These are phyloP conservation scores for Orthonyx spaldingii DNA, from an alignment of 2,113 vertebrate species.

Conservation along the genomic window DNA sequence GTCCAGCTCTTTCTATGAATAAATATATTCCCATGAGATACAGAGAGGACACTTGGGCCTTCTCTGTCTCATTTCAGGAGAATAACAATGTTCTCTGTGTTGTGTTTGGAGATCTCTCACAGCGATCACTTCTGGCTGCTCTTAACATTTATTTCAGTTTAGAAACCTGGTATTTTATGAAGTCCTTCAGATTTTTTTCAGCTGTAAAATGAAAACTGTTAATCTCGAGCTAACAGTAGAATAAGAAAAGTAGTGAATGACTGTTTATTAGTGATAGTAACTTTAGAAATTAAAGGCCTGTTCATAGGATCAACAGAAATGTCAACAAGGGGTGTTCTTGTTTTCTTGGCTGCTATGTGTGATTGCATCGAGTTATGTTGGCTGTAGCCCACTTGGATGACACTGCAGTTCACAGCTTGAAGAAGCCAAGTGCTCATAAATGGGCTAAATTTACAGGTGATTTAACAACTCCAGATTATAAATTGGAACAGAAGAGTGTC, in stretches of 20 bases:
- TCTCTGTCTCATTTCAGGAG: background rate
- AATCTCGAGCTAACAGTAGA: background rate
- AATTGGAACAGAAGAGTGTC: background rate
- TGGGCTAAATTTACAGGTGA: conserved; percentile 28
- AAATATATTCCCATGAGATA: background rate
- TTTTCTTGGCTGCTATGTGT: background rate
- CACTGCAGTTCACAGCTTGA: conserved; percentile 39
- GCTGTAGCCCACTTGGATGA: conserved; percentile 31
- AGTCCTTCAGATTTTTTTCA: background rate
- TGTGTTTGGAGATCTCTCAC: background rate
- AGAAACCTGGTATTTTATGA: background rate
- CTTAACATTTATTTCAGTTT: background rate
- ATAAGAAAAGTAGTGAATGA: background rate
- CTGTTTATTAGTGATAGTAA: background rate
- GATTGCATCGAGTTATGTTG: background rate
- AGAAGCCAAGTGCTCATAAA: conserved; percentile 16
- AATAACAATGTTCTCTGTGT: background rate
- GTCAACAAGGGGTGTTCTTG: background rate
- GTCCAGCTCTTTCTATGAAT: background rate
- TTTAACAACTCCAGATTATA: background rate
- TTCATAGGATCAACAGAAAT: background rate
- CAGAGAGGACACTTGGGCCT: background rate
- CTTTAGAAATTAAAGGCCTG: background rate
- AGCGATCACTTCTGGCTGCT: background rate
- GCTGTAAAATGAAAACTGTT: background rate